These are phyloP conservation scores for Macrosiphum euphorbiae DNA, from an alignment of 2,888 invertebrate genomes.

Conservation along the genomic window DNA sequence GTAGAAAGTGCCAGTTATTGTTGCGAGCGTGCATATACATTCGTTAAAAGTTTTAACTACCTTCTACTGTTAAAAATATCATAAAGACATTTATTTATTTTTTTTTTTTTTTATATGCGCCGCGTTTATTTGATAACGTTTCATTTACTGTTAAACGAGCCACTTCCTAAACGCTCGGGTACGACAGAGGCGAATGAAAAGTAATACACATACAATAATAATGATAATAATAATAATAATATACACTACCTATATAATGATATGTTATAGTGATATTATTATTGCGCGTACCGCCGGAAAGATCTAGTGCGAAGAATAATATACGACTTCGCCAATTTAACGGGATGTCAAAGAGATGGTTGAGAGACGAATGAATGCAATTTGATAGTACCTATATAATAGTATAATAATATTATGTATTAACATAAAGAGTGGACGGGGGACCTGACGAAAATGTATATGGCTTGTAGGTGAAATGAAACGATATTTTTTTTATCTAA, in stretches of 20 bases:
- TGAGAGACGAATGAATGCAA: not conserved
- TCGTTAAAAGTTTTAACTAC: conserved; percentile 33
- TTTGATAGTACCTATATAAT: not conserved
- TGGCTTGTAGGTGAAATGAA: not conserved
- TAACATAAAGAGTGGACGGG: not conserved
- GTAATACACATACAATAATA: not conserved
- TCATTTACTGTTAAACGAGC: conserved; percentile 21
- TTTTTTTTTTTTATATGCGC: not conserved
- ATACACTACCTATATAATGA: no score
- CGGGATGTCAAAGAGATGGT: not conserved
- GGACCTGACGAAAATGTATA: not conserved
- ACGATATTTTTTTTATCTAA: not conserved
- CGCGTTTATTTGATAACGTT: conserved; percentile 19
- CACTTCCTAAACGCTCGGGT: conserved; percentile 4
- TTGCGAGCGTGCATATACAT: not conserved
- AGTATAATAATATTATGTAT: not conserved
- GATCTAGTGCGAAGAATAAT: not conserved
- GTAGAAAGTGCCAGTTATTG: conserved; percentile 10
- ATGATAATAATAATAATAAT: not conserved
- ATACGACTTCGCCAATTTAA: not conserved
- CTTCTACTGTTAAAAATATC: not conserved
- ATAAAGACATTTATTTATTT: not conserved
- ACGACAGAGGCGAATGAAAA: not conserved
- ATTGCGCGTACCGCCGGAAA: not conserved
- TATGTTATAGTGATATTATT: not conserved